phyloP scores from a whole-genome alignment of 1,140 invertebrate genomes.

The Branchinecta lynchi region DNA sequence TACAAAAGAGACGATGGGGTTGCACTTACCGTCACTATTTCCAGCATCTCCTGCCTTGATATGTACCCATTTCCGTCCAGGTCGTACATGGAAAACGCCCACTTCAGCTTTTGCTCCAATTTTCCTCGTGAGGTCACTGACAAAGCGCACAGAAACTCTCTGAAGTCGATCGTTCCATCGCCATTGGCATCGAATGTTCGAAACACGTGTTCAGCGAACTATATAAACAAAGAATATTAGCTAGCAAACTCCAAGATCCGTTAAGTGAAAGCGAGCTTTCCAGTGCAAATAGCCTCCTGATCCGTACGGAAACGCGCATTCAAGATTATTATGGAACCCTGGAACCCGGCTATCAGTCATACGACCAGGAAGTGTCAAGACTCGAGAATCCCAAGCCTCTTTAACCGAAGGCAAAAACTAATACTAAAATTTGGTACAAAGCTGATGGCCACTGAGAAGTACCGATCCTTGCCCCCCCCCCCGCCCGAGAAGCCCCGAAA shows the following conservation, averaged over 20 bases:
- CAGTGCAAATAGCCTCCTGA: too few species aligned
- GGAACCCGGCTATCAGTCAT: too few species aligned
- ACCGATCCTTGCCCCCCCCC: too few species aligned
- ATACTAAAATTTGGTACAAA: too few species aligned
- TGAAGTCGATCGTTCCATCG: conserved; percentile 83
- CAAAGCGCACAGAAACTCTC: conserved; percentile 90
- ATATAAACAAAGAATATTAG: conserved; percentile 23
- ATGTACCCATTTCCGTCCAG: conserved; percentile 88
- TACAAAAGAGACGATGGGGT: conserved; percentile 7
- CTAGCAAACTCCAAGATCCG: conserved; percentile 7
- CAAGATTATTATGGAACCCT: too few species aligned
- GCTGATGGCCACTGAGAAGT: too few species aligned
- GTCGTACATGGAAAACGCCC: conserved; percentile 96
- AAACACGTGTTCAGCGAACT: conserved; percentile 97
- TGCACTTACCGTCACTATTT: conserved; percentile 76
- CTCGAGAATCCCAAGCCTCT: too few species aligned
- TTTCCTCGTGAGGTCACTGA: conserved; percentile 89
- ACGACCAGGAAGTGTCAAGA: too few species aligned
- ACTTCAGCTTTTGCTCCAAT: conserved; percentile 91
- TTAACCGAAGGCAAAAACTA: too few species aligned
- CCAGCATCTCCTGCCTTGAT: conserved; percentile 85
- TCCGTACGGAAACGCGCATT: too few species aligned
- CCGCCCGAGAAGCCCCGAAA: too few species aligned
- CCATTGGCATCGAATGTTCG: conserved; percentile 94
- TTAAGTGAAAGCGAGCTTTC: too few species aligned